Conservation (phyloP, 2,113 vertebrate species). For the Procapra przewalskii region DNA sequence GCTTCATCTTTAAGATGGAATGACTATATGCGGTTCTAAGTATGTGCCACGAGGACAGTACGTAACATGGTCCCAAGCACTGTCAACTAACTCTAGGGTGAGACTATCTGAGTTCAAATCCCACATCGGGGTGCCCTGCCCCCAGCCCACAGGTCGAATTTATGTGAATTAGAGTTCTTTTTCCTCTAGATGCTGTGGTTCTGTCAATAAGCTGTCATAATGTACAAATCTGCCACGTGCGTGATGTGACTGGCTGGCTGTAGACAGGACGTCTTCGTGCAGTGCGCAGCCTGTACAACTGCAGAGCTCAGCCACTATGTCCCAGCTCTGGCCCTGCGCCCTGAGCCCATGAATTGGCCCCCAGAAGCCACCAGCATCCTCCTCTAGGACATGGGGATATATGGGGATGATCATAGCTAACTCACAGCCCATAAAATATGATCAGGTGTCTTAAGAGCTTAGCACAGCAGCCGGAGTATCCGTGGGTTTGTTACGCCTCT, state of each 20-base stretch:
- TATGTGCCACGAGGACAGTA: neutral
- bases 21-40: neutral
- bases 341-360: neutral
- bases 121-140: too few species aligned
- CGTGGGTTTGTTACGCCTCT: neutral
- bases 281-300: neutral
- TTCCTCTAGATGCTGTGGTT: neutral
- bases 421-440: fast-evolving
- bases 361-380: neutral
- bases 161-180: neutral
- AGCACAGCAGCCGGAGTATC: fast-evolving
- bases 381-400: neutral
- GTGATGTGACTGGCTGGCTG: neutral
- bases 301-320: neutral
- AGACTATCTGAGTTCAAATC: neutral
- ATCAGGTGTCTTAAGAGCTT: neutral
- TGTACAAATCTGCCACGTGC: neutral
- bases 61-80: neutral
- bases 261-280: neutral
- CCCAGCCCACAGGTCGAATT: neutral
- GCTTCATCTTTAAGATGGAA: neutral
- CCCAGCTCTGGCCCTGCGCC: neutral
- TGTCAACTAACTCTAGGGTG: neutral
- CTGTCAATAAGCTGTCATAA: neutral
- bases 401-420: neutral